Conservation (phyloP, 2,113 vertebrate genomes). For the Scytalopus superciliaris region DNA sequence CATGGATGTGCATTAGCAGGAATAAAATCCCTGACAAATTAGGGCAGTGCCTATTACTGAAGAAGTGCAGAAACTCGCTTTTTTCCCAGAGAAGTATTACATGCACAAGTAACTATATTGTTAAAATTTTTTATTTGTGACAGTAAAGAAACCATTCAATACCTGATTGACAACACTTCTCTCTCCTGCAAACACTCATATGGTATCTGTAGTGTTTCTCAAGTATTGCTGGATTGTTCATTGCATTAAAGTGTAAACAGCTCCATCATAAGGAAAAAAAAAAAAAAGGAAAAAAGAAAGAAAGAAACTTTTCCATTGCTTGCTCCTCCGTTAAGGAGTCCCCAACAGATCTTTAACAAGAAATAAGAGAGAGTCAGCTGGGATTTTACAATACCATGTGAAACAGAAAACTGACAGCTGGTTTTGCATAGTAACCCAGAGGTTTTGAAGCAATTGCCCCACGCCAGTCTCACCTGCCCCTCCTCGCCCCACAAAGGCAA, state of each 20-base stretch:
- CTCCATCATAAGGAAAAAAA: conserved; percentile 13
- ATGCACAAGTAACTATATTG: conserved; percentile 52
- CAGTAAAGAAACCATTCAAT: conserved; percentile 74
- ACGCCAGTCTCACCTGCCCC: background rate
- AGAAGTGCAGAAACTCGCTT: background rate
- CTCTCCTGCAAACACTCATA: conserved; percentile 54
- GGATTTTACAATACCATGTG: conserved; percentile 48
- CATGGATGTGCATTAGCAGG: background rate
- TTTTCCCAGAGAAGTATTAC: conserved; percentile 54
- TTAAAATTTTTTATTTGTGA: conserved; percentile 77
- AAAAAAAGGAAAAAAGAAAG: background rate
- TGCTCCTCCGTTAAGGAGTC: conserved; percentile 30
- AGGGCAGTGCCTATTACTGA: background rate
- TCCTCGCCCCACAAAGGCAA: conserved; percentile 30
- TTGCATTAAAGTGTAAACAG: conserved; percentile 68
- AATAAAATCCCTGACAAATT: background rate
- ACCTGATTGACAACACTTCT: conserved; percentile 62
- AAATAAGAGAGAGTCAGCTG: conserved; percentile 9
- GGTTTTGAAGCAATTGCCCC: conserved; percentile 12
- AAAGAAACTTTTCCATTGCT: conserved; percentile 33
- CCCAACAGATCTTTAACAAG: conserved; percentile 43
- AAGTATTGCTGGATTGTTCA: conserved; percentile 64
- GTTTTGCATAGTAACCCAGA: conserved; percentile 50
- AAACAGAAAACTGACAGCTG: conserved; percentile 48
- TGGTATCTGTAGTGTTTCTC: conserved; percentile 56